A percentile compares a stretch with the other conserved stretches of the same genome.
phyloP scores from a whole-genome alignment of 2,113 vertebrate species.

The Porphyrio hochstetteri region DNA sequence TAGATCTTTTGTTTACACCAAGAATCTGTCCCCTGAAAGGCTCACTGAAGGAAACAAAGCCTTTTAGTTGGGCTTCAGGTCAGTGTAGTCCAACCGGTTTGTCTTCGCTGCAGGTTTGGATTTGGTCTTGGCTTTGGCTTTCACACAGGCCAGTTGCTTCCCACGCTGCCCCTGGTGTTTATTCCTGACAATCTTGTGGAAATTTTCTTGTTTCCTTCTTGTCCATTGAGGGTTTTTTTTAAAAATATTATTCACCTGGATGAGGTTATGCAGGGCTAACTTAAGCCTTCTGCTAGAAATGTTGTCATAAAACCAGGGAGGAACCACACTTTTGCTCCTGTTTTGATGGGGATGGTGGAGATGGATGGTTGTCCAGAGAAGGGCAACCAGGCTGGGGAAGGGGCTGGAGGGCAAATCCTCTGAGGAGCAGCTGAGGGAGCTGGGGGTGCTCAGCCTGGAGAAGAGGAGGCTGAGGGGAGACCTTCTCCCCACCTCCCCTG shows the following conservation, averaged over 20 bases:
- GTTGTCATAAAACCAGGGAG: accelerated
- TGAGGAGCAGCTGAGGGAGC: too few relatives aligned
- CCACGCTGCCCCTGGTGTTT: accelerated
- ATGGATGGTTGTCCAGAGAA: too few relatives aligned
- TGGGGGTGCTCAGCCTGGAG: too few relatives aligned
- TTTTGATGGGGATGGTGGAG: neutral
- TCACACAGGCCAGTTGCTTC: neutral
- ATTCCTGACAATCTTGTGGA: neutral
- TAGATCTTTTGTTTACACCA: neutral
- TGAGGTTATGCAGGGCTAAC: accelerated
- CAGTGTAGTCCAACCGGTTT: neutral
- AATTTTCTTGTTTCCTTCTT: neutral
- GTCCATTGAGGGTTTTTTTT: neutral
- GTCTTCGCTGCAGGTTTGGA: neutral
- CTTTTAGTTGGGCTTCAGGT: neutral
- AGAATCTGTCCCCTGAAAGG: neutral
- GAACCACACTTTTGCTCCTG: neutral
- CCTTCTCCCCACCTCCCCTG: too few relatives aligned
- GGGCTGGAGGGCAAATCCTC: too few relatives aligned
- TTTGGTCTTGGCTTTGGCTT: neutral
- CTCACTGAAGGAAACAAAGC: neutral
- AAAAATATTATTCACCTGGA: neutral
- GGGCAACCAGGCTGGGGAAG: too few relatives aligned
- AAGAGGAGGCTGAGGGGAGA: too few relatives aligned
- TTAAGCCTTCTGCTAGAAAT: neutral